These are phyloP conservation scores for Ophion ventricosus DNA, from an alignment of 2,888 invertebrate genomes.

Conservation along the genomic window DNA sequence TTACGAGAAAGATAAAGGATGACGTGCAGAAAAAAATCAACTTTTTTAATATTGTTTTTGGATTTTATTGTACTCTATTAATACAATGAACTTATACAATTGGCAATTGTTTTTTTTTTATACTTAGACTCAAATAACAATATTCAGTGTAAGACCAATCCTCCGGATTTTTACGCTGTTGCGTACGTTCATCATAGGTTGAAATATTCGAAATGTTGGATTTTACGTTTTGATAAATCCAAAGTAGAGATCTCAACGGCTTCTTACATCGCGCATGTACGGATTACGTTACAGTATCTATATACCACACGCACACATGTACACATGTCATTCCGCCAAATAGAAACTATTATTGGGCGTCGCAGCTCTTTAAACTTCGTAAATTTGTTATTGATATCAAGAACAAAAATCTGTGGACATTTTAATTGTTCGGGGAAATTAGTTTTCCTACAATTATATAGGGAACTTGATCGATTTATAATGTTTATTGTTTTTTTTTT, in stretches of 20 bases:
- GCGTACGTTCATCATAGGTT: conserved; percentile 29
- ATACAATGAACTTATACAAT: conserved; percentile 60
- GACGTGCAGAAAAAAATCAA: not conserved
- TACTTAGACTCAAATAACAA: conserved; percentile 58
- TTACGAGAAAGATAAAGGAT: too few species aligned
- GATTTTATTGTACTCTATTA: conserved; percentile 47
- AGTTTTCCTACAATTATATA: not conserved
- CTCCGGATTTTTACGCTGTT: conserved; percentile 25
- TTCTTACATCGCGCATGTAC: conserved; percentile 50
- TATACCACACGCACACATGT: conserved; percentile 26
- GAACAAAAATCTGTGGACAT: not conserved
- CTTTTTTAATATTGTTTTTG: conserved; percentile 30
- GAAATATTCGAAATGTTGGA: conserved; percentile 34
- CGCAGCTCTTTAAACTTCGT: not conserved
- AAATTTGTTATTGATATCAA: not conserved
- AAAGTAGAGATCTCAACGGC: conserved; percentile 36
- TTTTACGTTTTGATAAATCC: conserved; percentile 22
- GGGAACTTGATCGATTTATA: not conserved
- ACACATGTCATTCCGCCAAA: conserved; percentile 54
- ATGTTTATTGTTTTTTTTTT: not conserved
- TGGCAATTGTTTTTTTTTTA: conserved; percentile 53
- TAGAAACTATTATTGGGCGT: conserved; percentile 16
- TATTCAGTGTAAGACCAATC: conserved; percentile 54
- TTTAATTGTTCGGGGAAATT: not conserved
- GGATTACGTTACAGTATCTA: conserved; percentile 54